phyloP scores from a whole-genome alignment of 2,888 invertebrate genomes.

The Melinaea marsaeus region DNA sequence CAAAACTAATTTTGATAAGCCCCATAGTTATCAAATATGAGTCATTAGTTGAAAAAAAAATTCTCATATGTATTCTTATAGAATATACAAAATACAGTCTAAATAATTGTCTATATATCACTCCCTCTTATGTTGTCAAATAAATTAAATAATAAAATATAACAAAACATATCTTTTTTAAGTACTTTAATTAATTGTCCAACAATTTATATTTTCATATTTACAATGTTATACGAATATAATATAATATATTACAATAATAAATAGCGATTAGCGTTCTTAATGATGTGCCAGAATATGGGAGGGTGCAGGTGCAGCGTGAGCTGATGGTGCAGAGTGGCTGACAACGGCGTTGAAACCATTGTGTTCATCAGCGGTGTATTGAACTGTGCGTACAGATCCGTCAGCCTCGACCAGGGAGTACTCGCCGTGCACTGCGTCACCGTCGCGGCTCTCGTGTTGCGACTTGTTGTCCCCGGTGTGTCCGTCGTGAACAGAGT shows the following conservation, averaged over 20 bases:
- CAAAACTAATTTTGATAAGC: too few species aligned
- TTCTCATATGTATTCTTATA: too few species aligned
- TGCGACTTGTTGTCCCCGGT: slow-evolving; percentile 76
- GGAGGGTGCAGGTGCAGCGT: slow-evolving; percentile 39
- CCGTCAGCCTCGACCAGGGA: slow-evolving; percentile 73
- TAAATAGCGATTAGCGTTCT: slow-evolving; percentile 12
- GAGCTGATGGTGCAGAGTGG: slow-evolving; percentile 49
- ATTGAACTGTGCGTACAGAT: slow-evolving; percentile 74
- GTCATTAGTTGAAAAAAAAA: too few species aligned
- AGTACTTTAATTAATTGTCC: too few species aligned
- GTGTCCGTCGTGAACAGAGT: slow-evolving; percentile 76
- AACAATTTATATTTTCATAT: too few species aligned
- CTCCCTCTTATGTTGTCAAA: too few species aligned
- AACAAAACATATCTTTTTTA: too few species aligned
- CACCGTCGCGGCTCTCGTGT: slow-evolving; percentile 44
- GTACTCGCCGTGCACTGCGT: slow-evolving; percentile 62
- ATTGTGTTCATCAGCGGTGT: slow-evolving; percentile 73
- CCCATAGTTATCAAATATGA: too few species aligned
- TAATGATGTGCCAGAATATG: slow-evolving; percentile 45
- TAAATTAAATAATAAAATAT: too few species aligned
- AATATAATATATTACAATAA: not conserved
- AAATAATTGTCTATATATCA: too few species aligned
- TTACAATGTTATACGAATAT: too few species aligned
- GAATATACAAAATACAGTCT: too few species aligned
- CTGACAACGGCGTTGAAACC: slow-evolving; percentile 65